phyloP scores from a whole-genome alignment of 1,140 invertebrate species.

The Matsumurasca onukii region DNA sequence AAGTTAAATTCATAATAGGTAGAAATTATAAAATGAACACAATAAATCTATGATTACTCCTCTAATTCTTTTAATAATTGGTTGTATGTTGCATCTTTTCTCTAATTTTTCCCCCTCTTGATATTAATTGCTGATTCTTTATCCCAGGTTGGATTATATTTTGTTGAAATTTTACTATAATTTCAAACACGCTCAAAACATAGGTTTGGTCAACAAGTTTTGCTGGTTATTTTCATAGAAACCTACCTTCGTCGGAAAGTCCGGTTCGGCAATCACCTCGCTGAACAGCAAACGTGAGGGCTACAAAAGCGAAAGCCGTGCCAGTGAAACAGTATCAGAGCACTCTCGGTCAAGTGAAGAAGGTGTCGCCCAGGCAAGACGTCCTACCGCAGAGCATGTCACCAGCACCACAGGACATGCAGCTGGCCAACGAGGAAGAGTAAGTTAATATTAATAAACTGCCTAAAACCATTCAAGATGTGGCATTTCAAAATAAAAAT shows the following conservation, averaged over 20 bases:
- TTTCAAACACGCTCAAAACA: neutral
- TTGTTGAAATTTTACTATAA: neutral
- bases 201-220: too few species aligned
- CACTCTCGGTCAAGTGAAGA: neutral
- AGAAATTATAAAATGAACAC: too few species aligned
- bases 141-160: neutral
- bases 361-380: neutral
- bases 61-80: too few species aligned
- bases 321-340: neutral
- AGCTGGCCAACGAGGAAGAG: slow-evolving; percentile 9
- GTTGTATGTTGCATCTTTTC: too few species aligned
- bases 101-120: too few species aligned
- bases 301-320: neutral
- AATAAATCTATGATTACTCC: too few species aligned
- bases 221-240: too few species aligned
- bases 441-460: neutral
- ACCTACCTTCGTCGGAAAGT: neutral
- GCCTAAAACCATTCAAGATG: too few species aligned
- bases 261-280: neutral
- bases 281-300: neutral
- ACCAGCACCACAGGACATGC: neutral
- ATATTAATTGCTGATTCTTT: too few species aligned
- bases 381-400: slow-evolving; percentile 1
- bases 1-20: neutral
- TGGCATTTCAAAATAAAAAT: too few species aligned